These are phyloP conservation scores for Auanema sp. DNA, from an alignment of 2,888 invertebrate genomes.

Conservation along the genomic window DNA sequence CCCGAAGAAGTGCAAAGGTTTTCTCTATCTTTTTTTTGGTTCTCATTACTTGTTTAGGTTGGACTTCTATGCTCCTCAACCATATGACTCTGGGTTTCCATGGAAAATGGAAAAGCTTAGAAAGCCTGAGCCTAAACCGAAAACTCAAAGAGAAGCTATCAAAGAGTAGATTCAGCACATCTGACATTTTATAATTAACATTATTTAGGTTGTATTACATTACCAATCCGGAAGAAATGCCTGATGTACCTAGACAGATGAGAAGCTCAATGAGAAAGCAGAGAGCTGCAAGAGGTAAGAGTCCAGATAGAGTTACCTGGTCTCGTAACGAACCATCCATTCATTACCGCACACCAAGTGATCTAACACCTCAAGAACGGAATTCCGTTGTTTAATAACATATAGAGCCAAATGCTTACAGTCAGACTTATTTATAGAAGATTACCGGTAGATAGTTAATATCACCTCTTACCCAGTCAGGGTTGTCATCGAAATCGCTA, in stretches of 20 bases:
- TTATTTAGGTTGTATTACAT: constrained; percentile 30
- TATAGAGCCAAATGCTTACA: too few relatives aligned
- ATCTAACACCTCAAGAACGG: not conserved
- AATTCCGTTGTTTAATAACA: constrained; percentile 14
- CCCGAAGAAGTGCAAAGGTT: not conserved
- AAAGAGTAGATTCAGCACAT: constrained; percentile 13
- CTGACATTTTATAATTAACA: not conserved
- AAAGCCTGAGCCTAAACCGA: constrained; percentile 2
- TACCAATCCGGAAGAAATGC: constrained; percentile 35
- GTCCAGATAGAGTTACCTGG: constrained; percentile 12
- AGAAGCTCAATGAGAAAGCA: constrained; percentile 17
- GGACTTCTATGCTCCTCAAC: constrained; percentile 43
- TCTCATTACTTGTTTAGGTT: constrained; percentile 20
- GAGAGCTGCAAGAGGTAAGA: constrained; percentile 27
- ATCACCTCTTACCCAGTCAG: too few relatives aligned
- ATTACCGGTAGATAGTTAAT: too few relatives aligned
- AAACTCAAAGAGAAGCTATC: constrained; percentile 23
- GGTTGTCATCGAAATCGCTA: too few relatives aligned
- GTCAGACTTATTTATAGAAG: too few relatives aligned
- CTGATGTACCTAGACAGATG: constrained; percentile 35
- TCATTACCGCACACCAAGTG: constrained; percentile 1
- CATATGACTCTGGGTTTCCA: constrained; percentile 34
- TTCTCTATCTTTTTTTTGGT: constrained; percentile 6
- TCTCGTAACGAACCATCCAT: constrained; percentile 3
- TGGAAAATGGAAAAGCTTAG: constrained; percentile 36